Conservation (phyloP, 2,888 invertebrate genomes). For the Dolichopus griseipennis region DNA sequence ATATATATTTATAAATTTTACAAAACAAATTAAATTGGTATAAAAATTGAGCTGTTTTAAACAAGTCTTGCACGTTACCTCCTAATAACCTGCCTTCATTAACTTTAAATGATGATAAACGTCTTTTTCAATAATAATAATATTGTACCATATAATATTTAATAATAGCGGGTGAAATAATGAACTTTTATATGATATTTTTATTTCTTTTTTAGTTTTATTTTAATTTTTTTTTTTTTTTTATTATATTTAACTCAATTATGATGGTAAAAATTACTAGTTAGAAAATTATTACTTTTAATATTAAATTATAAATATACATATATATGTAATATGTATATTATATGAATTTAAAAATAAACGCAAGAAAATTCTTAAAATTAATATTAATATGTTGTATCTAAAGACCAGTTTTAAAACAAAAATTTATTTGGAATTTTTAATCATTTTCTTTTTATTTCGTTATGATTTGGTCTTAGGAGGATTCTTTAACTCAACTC, state of each 20-base stretch:
- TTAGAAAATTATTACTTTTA: neutral
- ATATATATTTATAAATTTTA: too few relatives aligned
- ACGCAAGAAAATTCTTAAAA: too few relatives aligned
- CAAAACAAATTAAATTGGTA: neutral
- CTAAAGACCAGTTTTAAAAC: too few relatives aligned
- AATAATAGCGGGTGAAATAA: slow-evolving; percentile 2
- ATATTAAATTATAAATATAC: neutral
- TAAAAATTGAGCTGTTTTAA: slow-evolving; percentile 3
- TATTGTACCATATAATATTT: neutral
- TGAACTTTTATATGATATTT: neutral
- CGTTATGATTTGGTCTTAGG: too few relatives aligned
- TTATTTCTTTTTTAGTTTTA: neutral
- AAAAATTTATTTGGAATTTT: too few relatives aligned
- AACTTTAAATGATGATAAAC: slow-evolving; percentile 6
- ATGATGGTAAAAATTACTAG: neutral
- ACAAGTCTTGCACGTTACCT: slow-evolving; percentile 1
- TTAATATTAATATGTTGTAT: too few relatives aligned
- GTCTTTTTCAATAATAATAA: slow-evolving; percentile 4
- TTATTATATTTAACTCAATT: neutral
- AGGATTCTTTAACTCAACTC: too few relatives aligned
- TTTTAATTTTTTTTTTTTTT: neutral
- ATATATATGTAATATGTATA: too few relatives aligned
- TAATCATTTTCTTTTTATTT: too few relatives aligned
- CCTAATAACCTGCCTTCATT: slow-evolving; percentile 3
- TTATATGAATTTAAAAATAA: neutral